Conservation (phyloP, 2,797 vertebrate genomes). For the Arnoldichthys spilopterus region DNA sequence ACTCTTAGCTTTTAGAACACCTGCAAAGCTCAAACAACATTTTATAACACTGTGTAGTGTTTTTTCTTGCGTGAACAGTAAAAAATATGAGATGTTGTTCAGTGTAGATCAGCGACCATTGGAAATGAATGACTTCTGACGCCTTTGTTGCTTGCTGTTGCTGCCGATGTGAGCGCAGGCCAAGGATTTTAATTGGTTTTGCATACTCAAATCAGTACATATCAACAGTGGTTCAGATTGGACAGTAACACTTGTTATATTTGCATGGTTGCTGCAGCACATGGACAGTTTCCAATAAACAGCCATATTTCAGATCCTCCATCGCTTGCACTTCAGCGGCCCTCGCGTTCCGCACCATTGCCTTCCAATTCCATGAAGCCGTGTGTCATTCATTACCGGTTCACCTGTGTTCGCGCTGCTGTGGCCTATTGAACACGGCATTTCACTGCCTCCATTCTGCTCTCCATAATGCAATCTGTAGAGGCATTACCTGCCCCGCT, state of each 20-base stretch:
- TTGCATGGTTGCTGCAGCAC: background rate
- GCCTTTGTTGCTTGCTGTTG: no score
- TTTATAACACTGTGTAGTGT: no score
- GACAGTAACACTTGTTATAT: slow-evolving; percentile 1
- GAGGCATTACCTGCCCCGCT: slow-evolving; percentile 25
- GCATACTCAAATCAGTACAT: background rate
- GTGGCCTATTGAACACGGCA: slow-evolving; percentile 5
- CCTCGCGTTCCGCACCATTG: background rate
- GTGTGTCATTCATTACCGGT: background rate
- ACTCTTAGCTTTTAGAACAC: no score
- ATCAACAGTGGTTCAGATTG: background rate
- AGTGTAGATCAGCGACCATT: no score
- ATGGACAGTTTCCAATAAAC: background rate
- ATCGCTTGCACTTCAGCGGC: background rate
- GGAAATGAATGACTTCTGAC: no score
- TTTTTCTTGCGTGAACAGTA: no score
- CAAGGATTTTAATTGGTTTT: background rate
- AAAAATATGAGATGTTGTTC: no score
- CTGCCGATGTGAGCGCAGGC: no score
- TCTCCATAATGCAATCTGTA: slow-evolving; percentile 9
- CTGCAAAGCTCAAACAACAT: no score
- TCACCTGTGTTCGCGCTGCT: slow-evolving; percentile 10
- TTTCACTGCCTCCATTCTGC: slow-evolving; percentile 1
- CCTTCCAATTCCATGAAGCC: slow-evolving; percentile 12
- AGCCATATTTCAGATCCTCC: background rate